Base-by-base conservation (phyloP, 2,113 vertebrate species). In the Paramisgurnus dabryanus region DNA sequence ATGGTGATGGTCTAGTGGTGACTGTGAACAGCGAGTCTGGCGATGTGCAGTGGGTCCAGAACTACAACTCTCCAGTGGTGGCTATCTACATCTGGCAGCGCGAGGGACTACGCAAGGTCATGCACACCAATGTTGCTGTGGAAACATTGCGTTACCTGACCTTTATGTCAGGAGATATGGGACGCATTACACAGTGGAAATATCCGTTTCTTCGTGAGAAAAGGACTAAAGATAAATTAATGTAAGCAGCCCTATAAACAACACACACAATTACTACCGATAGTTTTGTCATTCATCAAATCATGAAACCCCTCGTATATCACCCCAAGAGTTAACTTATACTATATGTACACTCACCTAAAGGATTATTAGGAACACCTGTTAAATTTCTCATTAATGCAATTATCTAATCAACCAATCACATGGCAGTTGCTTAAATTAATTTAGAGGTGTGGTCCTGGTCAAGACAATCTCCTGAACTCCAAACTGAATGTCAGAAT, bases 141-240 rank as follows among this genome's bases (percentile, higher is more conserved):
- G 98, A 99, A 89, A 99, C 98, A 0, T 92, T 99, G 88, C 95
- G 96, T 2, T 99, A 99, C 84, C 90, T 99, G 85, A 99, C 97
- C 0, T 98, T 98, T 92, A 96, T 98, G 96, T 98, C 97, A 0
- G 98, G 97, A 66, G 96, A 98, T 86, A 95, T 96, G 7, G 97
- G 97, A 17, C 97, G 96, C 85, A 98, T 99, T 87, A 99, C 97
- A 7, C 96, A 96, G 90, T 99, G 98, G 98, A 98, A 96, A 86
- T 98, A 99, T 39, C 97, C 98, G 0, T 98, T 99, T 84, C 98
- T 96, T 7, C 95, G 95, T 88, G 97, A 98, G 91, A 95, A 94
- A 0, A 96, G 97, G 81, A 93, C 96, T 76, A 96, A 98, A 88
- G 96, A 96, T 91, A 98, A 98, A 87, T 93, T 98, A 70, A 95